Base-by-base conservation (phyloP, 2,888 invertebrate genomes). In the Andrena bicolor region DNA sequence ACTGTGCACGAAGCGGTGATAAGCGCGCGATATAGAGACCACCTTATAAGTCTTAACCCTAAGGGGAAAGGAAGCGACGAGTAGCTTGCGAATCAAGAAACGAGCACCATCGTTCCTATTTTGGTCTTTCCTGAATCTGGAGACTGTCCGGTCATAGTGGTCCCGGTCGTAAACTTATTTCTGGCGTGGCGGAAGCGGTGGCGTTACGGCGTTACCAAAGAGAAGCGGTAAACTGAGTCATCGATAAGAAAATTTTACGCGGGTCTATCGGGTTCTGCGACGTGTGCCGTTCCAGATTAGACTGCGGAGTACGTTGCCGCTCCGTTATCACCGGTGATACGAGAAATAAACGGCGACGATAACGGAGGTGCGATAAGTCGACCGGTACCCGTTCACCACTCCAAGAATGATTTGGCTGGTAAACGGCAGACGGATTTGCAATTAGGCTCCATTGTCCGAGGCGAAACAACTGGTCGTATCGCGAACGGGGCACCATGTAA, bases 201-300 rank as follows among this genome's bases (percentile, higher is more conserved):
- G 75, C 49, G 49, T 74, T 77, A 56, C 56, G 53, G 48, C 60
- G 51, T 51, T 20, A 32, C 41, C 23, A 2, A 35, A 26, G n/a
- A 20, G 49, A 48, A 64, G 2, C 51, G 68, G 51, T 76, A 80
- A 76, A 56, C 7, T 23, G 69, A 20, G n/a, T 7, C 76, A 58
- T 4, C 66, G 81, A 80, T 82, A 82, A 82, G 80, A 53, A 63
- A 71, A 76, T 82, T 80, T 80, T 58, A 66, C 80, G 68, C 68
- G 32, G 30, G 65, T 75, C 53, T 65, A 70, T 73, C 72, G 61
- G 35, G 66, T n/a, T 35, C n/a, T 7, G 66, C 66, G 80, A 76
- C 76, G 65, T 64, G 70, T 56, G 82, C 68, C 61, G n/a, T 60
- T 49, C 30, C 16, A 63, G 66, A 68, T 76, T 71, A 80, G 41